Conservation (phyloP, 2,888 invertebrate genomes). For the Sepiola atlantica region DNA sequence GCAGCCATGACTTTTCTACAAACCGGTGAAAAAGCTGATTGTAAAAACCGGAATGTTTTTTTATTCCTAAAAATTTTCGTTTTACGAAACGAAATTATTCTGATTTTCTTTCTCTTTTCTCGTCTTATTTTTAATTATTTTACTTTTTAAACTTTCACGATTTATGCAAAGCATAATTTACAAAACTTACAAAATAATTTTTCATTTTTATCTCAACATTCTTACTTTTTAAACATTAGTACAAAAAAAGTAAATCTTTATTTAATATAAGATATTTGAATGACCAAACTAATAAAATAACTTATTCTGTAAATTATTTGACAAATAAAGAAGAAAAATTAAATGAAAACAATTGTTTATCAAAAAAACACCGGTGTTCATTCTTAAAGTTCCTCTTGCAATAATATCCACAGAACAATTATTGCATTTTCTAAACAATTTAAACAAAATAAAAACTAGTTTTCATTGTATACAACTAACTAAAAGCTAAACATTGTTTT, state of each 20-base stretch:
- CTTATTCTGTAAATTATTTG: not conserved
- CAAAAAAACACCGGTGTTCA: not conserved
- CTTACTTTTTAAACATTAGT: not conserved
- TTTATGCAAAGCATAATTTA: not conserved
- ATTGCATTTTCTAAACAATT: not conserved
- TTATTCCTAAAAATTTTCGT: not conserved
- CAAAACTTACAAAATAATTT: not conserved
- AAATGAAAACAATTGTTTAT: not conserved
- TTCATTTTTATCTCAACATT: not conserved
- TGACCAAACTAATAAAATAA: not conserved
- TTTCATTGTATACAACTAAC: not conserved
- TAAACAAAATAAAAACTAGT: not conserved
- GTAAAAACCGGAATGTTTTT: not conserved
- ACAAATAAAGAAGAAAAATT: not conserved
- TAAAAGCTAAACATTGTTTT: not conserved
- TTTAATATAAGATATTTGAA: not conserved
- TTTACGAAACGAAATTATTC: not conserved
- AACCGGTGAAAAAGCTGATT: not conserved
- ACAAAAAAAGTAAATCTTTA: no score
- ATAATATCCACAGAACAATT: not conserved
- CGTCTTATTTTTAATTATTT: not conserved
- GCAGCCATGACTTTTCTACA: not conserved
- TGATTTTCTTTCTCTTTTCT: not conserved
- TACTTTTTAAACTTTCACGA: not conserved
- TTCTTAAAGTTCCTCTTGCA: not conserved